Evolutionary conservation across 2,888 invertebrate species (phyloP), one percentile per base, ranked within the genome.

Genomic region (Serripes groenlandicus): DNA sequence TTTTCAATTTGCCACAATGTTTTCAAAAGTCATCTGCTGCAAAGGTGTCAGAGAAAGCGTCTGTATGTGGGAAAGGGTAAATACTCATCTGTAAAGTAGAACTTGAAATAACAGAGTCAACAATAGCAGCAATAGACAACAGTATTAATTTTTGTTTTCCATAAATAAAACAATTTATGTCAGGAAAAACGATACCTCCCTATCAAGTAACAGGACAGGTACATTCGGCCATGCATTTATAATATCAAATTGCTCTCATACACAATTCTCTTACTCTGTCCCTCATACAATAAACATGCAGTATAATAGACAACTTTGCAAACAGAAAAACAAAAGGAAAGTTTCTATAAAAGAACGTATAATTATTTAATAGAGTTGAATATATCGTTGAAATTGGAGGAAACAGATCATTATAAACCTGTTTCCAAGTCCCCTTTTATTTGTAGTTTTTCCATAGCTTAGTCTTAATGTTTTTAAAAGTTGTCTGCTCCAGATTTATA

Each of bases 181-280:
- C 7, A 32, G 21, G 62, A 32, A 62, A 62, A 62, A 32, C 62
- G 34, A 62, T n/a, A 32, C n/a, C 5, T 2, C 2, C 34, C 62
- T 66, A 66, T 66, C 66, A 15, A 0, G 11, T 66, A 23, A 66
- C 18, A 66, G 34, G 21, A 4, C 11, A 23, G 1, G 23, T 37
- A 66, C 66, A 66, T 66, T 66, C 23, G 26, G 9, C 42, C 26
- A 21, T 42, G 66, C 66, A 42, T 66, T 66, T 66, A 66, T 23
- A 28, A 37, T 66, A 66, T 66, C 66, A 66, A 42, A 37, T 66
- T 4, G 23, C 66, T n/a, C n/a, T n/a, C n/a, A n/a, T n/a, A n/a
- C n/a, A n/a, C n/a, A n/a, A n/a, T n/a, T n/a, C n/a, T n/a, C n/a
- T n/a, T n/a, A n/a, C n/a, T n/a, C n/a, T n/a, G n/a, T n/a, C n/a